A percentile compares a stretch with the other conserved stretches of the same genome.
phyloP scores from a whole-genome alignment of 2,113 vertebrate species.

The Hipposideros armiger region DNA sequence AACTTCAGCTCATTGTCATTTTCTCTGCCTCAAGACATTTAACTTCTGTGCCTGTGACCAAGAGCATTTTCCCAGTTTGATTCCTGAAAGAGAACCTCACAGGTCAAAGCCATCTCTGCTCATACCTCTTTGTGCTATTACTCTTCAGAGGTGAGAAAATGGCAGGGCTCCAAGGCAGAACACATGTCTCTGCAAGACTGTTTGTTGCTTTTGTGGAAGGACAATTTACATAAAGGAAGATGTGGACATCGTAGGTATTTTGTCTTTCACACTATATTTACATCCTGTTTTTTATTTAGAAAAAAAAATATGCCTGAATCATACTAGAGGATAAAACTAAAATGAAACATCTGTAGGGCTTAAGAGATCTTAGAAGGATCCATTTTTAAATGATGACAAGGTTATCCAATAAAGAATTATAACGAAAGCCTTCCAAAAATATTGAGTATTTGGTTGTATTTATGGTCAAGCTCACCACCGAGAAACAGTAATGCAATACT shows the following conservation, averaged over 20 bases:
- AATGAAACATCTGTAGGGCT: not conserved
- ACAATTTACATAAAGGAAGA: not conserved
- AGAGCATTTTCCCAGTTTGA: not conserved
- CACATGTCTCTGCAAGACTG: not conserved
- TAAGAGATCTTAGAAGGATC: not conserved
- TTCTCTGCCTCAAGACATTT: not conserved
- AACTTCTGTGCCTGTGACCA: not conserved
- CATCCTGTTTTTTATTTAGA: conserved; percentile 14
- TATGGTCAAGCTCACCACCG: not conserved
- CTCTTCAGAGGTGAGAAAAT: not conserved
- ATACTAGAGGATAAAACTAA: not conserved
- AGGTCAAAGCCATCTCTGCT: not conserved
- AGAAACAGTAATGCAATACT: not conserved
- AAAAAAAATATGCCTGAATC: not conserved
- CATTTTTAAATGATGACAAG: conserved; percentile 1
- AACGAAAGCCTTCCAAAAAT: conserved; percentile 25
- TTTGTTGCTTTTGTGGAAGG: not conserved
- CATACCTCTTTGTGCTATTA: not conserved
- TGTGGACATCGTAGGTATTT: not conserved
- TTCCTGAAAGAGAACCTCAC: not conserved
- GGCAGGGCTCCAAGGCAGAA: not conserved
- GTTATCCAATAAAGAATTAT: not conserved
- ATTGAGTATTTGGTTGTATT: not conserved
- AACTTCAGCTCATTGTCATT: not conserved
- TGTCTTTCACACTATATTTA: not conserved